A percentile compares a stretch with the other conserved stretches of the same genome.
These are phyloP conservation scores for Coturnix japonica DNA, from an alignment of 2,113 vertebrate genomes.

Conservation along the genomic window DNA sequence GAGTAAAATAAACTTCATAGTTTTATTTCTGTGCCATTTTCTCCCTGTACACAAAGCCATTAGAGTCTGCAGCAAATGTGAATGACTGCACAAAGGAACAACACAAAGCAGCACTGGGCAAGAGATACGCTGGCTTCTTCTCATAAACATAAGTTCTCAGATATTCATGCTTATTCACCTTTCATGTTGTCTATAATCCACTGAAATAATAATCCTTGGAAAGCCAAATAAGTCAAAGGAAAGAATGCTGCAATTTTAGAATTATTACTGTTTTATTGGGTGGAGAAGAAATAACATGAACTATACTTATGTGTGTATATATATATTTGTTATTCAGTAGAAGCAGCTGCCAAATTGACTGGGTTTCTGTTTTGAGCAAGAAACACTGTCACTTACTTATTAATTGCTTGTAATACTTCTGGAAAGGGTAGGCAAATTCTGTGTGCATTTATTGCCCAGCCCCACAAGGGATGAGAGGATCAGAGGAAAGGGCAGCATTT, in stretches of 20 bases:
- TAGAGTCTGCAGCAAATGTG: not conserved
- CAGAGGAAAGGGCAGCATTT: not conserved
- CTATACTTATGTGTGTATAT: no score
- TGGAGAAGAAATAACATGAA: not conserved
- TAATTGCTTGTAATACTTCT: not conserved
- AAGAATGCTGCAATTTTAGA: not conserved
- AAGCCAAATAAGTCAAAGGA: not conserved
- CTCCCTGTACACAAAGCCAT: not conserved
- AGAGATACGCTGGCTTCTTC: not conserved
- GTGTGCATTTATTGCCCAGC: rapidly evolving
- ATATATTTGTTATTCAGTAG: not conserved
- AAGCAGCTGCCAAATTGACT: not conserved
- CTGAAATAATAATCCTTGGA: not conserved
- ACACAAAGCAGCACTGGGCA: not conserved
- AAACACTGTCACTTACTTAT: not conserved
- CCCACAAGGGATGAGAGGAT: not conserved
- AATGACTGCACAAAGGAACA: not conserved
- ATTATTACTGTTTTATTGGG: not conserved
- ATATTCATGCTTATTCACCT: not conserved
- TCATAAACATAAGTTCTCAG: not conserved
- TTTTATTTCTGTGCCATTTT: not conserved
- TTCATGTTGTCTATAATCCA: not conserved
- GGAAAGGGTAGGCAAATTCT: not conserved
- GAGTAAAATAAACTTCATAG: not conserved
- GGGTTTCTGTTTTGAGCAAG: not conserved